Base-by-base conservation (phyloP, 2,888 invertebrate genomes). In the Slavum lentiscoides region DNA sequence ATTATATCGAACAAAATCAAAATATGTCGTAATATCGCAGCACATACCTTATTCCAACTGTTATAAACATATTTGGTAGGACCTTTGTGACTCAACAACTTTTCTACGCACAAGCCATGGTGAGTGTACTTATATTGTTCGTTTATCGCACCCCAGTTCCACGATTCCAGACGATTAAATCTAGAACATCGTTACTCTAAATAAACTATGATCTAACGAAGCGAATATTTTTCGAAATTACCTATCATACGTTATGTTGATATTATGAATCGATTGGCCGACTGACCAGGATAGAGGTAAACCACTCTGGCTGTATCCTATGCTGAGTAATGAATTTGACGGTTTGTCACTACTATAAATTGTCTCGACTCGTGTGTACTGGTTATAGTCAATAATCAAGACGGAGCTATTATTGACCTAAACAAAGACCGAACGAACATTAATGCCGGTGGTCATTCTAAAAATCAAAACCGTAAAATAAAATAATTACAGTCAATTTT, bases 311-410 rank as follows among this genome's bases (percentile, higher is more conserved):
- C 97, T 96, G 85, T 95, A 97, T 21, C 92, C 91, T 72, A 96
- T 93, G 0, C 93, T 93, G 82, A 98, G 89, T 53, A 98, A 89
- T 19, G 95, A 92, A 82, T 92, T 92, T 0, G 64, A 69, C 15
- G 74, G 81, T 81, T 84, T 84, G n/a, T 85, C 84, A 83, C 93
- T 90, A 83, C 94, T 92, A 85, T 94, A 95, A 86, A 97, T 94
- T 0, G 94, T 94, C 87, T 97, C 96, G 61, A 92, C 92, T 84
- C 95, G 94, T 66, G 93, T 93, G 83, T 93, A 93, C 86, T 96
- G 94, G 86, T 98, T 96, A 85, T 96, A 97, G 87, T 97, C 96
- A 73, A 97, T 92, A 21, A 95, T 95, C 58, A 98, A 89, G 0
- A 96, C 92, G 84, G 95, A 91, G 8, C 94, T 92, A 83, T 94